A percentile compares a stretch with the other conserved stretches of the same genome.
These are phyloP conservation scores for Alauda arvensis DNA, from an alignment of 2,797 vertebrate genomes.

Conservation along the genomic window DNA sequence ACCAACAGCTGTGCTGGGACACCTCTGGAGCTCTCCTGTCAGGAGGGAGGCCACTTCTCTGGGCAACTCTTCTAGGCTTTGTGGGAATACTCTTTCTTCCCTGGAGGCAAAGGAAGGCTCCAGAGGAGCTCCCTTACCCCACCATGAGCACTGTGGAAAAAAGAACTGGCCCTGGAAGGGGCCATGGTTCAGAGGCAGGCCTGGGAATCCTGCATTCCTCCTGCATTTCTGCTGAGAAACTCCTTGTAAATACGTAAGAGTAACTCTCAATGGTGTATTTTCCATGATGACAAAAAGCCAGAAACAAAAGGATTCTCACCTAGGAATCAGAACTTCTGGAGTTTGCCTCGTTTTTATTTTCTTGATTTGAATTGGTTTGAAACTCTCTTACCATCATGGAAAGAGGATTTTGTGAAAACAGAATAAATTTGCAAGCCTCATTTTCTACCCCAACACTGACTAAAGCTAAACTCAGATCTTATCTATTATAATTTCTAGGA, in stretches of 20 bases:
- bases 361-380: background rate
- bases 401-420: background rate
- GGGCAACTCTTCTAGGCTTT: background rate
- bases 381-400: background rate
- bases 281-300: background rate
- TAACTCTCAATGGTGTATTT: background rate
- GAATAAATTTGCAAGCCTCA: background rate
- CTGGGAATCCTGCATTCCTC: background rate
- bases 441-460: background rate
- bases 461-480: background rate
- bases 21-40: background rate
- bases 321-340: background rate
- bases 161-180: background rate
- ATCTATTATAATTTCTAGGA: background rate
- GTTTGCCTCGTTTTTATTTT: background rate
- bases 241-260: background rate
- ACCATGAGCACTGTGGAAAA: background rate
- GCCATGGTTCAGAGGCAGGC: background rate
- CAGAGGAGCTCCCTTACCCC: background rate
- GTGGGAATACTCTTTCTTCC: background rate
- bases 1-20: slow-evolving; percentile 12
- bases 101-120: background rate
- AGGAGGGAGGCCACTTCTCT: background rate
- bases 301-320: background rate
- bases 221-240: background rate